phyloP scores from a whole-genome alignment of 2,888 invertebrate genomes.

The Ptychoptera albimana region DNA sequence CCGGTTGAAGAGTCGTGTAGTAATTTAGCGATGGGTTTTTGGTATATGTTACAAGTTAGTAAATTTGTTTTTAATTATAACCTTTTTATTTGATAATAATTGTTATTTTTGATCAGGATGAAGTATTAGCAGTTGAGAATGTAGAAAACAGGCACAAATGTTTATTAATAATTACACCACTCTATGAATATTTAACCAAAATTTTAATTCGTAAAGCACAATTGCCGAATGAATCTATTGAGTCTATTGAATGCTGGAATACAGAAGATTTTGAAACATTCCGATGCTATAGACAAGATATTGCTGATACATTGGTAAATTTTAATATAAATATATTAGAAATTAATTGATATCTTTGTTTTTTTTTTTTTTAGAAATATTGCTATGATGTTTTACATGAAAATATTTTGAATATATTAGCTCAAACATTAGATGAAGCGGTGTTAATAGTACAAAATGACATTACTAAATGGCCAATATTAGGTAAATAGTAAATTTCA shows the following conservation, averaged over 20 bases:
- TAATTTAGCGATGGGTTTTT: conserved; percentile 73
- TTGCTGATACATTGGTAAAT: conserved; percentile 63
- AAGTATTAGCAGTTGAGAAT: conserved; percentile 24
- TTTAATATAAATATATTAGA: neutral
- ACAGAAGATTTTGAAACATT: conserved; percentile 73
- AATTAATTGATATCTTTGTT: conserved; percentile 11
- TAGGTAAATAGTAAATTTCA: conserved; percentile 30
- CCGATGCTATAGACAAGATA: conserved; percentile 74
- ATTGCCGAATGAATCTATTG: conserved; percentile 40
- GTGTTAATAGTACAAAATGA: conserved; percentile 29
- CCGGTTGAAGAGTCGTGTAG: conserved; percentile 80
- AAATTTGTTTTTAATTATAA: conserved; percentile 8
- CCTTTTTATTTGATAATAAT: neutral
- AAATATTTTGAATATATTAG: conserved; percentile 53
- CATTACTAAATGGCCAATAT: conserved; percentile 36
- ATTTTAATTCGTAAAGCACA: conserved; percentile 66
- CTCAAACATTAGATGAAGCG: conserved; percentile 41
- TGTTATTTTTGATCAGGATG: conserved; percentile 14
- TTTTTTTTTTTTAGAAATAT: conserved; percentile 45
- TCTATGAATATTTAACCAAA: conserved; percentile 63
- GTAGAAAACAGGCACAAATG: conserved; percentile 23
- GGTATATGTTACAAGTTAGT: conserved; percentile 76
- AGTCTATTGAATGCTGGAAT: conserved; percentile 39
- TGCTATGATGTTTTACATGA: conserved; percentile 69
- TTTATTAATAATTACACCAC: conserved; percentile 46